These are phyloP conservation scores for Enteromius argenteus DNA, from an alignment of 2,797 vertebrate genomes.

Conservation along the genomic window DNA sequence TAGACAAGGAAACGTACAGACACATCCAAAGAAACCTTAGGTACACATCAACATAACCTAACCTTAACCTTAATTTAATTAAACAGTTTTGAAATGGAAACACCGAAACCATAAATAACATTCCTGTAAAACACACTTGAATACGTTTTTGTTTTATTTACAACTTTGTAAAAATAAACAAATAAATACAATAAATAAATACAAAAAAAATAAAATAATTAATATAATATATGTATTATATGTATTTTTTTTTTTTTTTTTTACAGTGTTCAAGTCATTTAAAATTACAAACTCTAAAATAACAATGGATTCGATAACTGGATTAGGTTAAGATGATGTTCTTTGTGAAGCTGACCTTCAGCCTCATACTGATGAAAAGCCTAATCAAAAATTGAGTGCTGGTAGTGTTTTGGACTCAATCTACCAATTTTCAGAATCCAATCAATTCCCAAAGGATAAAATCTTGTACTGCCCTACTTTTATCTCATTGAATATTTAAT, in stretches of 20 bases:
- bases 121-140: background rate
- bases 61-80: background rate
- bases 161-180: no score
- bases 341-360: background rate
- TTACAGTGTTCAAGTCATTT: background rate
- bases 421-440: background rate
- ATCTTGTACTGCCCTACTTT: background rate
- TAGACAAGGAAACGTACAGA: no score
- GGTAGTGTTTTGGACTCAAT: background rate
- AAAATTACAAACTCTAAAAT: background rate
- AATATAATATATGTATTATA: no score
- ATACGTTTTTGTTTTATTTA: no score
- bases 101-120: background rate
- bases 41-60: no score
- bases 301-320: background rate
- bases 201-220: no score
- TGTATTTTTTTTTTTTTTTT: no score
- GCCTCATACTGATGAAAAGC: background rate
- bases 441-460: background rate
- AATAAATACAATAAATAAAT: no score
- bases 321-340: background rate
- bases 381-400: background rate
- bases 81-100: background rate
- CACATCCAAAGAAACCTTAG: no score
- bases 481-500: conserved; percentile 2